phyloP scores from a whole-genome alignment of 23 tunicate species.

The Styela plicata region DNA sequence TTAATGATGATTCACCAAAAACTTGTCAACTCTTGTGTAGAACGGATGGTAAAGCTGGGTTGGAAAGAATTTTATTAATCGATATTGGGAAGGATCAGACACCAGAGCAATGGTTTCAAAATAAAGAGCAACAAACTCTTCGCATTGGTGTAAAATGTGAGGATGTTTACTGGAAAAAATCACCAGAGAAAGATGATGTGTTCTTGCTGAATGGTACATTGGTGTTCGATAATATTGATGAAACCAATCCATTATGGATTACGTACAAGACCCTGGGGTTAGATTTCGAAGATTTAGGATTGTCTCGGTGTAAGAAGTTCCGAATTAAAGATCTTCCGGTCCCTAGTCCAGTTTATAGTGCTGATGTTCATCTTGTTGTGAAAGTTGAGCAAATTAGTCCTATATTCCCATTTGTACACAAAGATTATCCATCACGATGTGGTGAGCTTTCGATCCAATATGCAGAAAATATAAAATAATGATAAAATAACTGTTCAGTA shows the following conservation, averaged over 20 bases:
- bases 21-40: background rate
- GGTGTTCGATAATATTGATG: constrained; percentile 6
- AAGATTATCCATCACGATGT: background rate
- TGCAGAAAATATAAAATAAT: background rate
- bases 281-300: constrained; percentile 18
- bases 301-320: constrained; percentile 12
- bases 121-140: background rate
- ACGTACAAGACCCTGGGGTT: background rate
- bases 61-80: background rate
- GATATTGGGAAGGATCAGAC: background rate
- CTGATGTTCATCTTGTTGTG: background rate
- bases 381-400: constrained; percentile 8
- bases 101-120: background rate
- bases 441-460: background rate
- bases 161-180: background rate
- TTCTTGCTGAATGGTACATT: constrained; percentile 40
- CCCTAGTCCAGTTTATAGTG: constrained; percentile 45
- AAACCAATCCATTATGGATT: background rate
- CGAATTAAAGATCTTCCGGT: constrained; percentile 41
- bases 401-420: background rate
- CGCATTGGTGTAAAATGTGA: background rate
- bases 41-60: background rate
- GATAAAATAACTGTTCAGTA: no score
- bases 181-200: background rate
- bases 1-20: background rate